phyloP scores from a whole-genome alignment of 2,888 invertebrate species.

The Patella ulyssiponensis region DNA sequence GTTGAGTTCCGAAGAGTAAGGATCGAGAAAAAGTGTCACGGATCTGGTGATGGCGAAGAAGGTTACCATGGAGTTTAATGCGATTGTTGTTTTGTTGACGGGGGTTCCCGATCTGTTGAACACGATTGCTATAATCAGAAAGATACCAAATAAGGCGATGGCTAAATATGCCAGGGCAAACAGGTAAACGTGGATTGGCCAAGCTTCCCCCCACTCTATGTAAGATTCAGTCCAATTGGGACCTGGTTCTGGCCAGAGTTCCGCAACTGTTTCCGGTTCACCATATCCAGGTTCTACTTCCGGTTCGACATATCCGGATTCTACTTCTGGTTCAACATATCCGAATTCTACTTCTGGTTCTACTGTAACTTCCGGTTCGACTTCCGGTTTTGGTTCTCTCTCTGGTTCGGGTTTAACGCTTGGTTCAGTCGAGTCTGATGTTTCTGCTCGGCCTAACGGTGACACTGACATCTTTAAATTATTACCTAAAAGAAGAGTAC shows the following conservation, averaged over 20 bases:
- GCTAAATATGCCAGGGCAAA: conserved; percentile 42
- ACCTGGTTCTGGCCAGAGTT: conserved; percentile 51
- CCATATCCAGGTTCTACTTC: conserved; percentile 13
- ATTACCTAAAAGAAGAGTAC: no score
- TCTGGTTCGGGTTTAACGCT: no score
- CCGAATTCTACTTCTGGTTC: no score
- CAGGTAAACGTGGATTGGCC: conserved; percentile 55
- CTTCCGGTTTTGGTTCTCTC: no score
- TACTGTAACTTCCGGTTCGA: no score
- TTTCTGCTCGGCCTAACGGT: no score
- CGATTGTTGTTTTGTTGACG: conserved; percentile 45
- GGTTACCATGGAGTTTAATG: conserved; percentile 46
- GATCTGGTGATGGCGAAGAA: conserved; percentile 45
- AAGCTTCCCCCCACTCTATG: conserved; percentile 48
- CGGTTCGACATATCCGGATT: neutral
- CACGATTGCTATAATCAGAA: conserved; percentile 35
- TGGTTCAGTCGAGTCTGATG: no score
- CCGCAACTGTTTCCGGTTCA: conserved; percentile 27
- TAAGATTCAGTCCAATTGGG: conserved; percentile 53
- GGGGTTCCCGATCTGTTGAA: conserved; percentile 28
- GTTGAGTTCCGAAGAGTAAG: conserved; percentile 41
- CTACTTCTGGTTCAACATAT: no score
- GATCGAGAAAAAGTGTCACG: conserved; percentile 46
- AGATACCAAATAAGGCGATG: conserved; percentile 22
- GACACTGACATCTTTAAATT: no score